Evolutionary conservation across 2,113 vertebrate genomes (phyloP), one percentile per base, ranked within the genome.

Genomic region (Platysteira castanea): DNA sequence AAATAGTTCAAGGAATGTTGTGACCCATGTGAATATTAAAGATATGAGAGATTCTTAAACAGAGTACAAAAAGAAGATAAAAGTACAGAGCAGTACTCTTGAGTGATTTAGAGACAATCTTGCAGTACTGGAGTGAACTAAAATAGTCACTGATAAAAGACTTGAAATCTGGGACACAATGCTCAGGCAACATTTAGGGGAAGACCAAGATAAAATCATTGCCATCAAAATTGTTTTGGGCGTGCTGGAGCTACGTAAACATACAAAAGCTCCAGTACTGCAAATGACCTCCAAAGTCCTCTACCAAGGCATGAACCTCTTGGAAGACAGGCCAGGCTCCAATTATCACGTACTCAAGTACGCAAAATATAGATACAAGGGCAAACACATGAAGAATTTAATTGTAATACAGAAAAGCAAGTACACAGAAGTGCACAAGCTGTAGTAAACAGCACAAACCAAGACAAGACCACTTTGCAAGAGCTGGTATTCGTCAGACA

Each of bases 1-100:
- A 96, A 96, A 96, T 96, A 95, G 95, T 96, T 95, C 93, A 95
- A 95, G 93, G 69, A 92, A 95, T 95, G 84, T 95, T 95, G 86
- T 91, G 89, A 93, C 86, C 93, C 95, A 89, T 84, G 95, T 89
- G 95, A 88, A 95, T 96, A 95, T 93, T 97, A 95, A 95, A 93
- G 89, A 93, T 89, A 95, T 3, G 64, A 93, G 80, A 92, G 92
- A 91, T 74, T 89, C 89, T 96, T 96, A 95, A 97, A 84, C 52
- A 81, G 86, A 87, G 86, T 95, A 95, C 93, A 96, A 96, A 93
- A 97, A 89, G 73, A 93, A 92, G 95, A 95, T 95, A 87, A 89
- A 97, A 97, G 80, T 44, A 90, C 63, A 81, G 52, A 93, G 64
- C 33, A 59, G 52, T 81, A 77, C 56, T 63, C 79, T 54, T 89